Percentiles rank a stretch among this genome's conserved stretches.
Evolutionary conservation across 2,113 vertebrate species (phyloP).

Genomic region (Ptychochromis oligacanthus): DNA sequence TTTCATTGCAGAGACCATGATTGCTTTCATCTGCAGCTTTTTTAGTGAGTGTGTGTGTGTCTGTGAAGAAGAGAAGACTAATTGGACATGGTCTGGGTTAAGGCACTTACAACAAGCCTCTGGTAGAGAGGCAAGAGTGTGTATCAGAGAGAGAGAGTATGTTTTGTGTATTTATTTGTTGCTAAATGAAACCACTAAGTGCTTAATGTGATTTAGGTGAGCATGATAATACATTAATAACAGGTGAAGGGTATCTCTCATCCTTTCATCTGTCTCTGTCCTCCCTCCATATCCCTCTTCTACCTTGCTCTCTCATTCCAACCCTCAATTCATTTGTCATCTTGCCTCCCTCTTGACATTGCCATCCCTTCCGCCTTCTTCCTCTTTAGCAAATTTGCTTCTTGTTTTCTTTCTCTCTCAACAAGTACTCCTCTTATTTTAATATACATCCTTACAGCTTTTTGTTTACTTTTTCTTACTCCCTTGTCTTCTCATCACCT

Average conservation of each 20-base stretch:
- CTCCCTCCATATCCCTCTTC: constrained; percentile 34
- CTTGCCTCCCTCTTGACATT: constrained; percentile 24
- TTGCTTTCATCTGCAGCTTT: constrained; percentile 35
- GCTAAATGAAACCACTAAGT: constrained; percentile 47
- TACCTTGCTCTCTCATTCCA: background rate
- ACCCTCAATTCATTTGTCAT: constrained; percentile 11
- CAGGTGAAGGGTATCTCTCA: constrained; percentile 12
- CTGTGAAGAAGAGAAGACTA: constrained; percentile 13
- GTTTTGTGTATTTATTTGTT: constrained; percentile 31
- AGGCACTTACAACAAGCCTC: constrained; percentile 35
- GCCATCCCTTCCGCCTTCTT: background rate
- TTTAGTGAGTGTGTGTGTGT: background rate
- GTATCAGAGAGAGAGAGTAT: background rate
- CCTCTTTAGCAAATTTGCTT: background rate
- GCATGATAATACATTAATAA: constrained; percentile 47
- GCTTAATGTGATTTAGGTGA: constrained; percentile 52
- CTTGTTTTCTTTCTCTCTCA: constrained; percentile 24
- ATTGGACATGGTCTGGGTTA: constrained; percentile 52
- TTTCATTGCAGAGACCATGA: constrained; percentile 23
- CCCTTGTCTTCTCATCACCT: background rate
- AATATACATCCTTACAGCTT: constrained; percentile 4
- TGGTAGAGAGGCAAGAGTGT: background rate
- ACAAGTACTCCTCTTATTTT: constrained; percentile 1
- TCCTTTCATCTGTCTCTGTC: constrained; percentile 49
- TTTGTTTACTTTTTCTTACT: background rate